Percentiles rank a stretch among this genome's conserved stretches.
Conservation (phyloP, 2,888 invertebrate genomes). For the Argyresthia goedartella region DNA sequence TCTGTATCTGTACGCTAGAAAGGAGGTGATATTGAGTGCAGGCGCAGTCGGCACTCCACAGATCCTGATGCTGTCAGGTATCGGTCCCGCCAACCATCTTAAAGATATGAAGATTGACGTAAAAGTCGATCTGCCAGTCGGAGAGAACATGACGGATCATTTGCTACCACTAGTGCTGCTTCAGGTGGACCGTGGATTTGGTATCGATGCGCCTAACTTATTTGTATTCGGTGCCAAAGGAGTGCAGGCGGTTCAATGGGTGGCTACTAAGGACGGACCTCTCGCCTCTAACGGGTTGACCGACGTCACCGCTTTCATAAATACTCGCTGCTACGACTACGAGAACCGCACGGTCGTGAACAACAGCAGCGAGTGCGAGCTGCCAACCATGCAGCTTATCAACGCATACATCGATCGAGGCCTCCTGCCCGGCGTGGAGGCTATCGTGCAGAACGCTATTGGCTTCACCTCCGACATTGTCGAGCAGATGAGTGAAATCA, state of each 20-base stretch:
- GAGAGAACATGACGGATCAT: slow-evolving; percentile 38
- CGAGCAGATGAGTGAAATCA: slow-evolving; percentile 23
- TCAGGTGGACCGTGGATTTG: slow-evolving; percentile 19
- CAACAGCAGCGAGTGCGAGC: slow-evolving; percentile 23
- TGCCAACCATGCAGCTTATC: slow-evolving; percentile 33
- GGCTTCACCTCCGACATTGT: slow-evolving; percentile 19
- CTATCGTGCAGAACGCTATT: slow-evolving; percentile 15
- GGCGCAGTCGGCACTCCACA: slow-evolving; percentile 41
- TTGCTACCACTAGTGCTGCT: slow-evolving; percentile 24
- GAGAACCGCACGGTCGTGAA: slow-evolving; percentile 18
- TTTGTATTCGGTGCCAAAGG: slow-evolving; percentile 8
- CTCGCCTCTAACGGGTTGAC: slow-evolving; percentile 35
- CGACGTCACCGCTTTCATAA: slow-evolving; percentile 29
- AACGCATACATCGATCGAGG: slow-evolving; percentile 26
- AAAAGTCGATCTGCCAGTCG: slow-evolving; percentile 32
- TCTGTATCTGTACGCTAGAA: slow-evolving; percentile 23
- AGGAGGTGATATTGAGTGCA: slow-evolving; percentile 41
- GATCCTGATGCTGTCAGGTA: slow-evolving; percentile 40
- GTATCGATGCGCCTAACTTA: slow-evolving; percentile 9
- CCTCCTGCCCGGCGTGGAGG: slow-evolving; percentile 13
- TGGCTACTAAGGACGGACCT: slow-evolving; percentile 21
- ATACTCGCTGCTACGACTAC: slow-evolving; percentile 35
- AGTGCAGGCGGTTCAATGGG: slow-evolving; percentile 16
- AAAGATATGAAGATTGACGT: slow-evolving; percentile 23
- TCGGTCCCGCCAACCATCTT: slow-evolving; percentile 36